phyloP scores from a whole-genome alignment of 2,113 vertebrate species.

The Athene noctua region DNA sequence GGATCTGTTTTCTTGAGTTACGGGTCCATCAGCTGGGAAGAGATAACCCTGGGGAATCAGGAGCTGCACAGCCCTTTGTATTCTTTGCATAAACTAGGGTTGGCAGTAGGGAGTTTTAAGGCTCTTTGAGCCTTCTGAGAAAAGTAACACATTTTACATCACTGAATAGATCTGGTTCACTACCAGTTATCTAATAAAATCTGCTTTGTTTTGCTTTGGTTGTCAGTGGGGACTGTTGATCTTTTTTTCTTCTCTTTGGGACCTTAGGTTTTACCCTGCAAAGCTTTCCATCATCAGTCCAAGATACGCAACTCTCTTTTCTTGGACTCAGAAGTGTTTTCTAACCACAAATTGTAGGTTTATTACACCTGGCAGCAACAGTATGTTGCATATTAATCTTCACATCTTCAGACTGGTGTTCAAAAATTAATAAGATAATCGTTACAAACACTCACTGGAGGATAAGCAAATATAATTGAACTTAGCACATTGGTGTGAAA shows the following conservation, averaged over 20 bases:
- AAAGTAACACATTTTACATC: not conserved
- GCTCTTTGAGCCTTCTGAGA: not conserved
- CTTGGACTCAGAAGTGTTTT: slow-evolving; percentile 10
- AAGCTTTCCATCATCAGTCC: not conserved
- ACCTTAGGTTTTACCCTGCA: not conserved
- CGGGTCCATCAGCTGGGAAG: not conserved
- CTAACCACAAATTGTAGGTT: slow-evolving; percentile 9
- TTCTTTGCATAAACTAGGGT: not conserved
- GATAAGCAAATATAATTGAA: not conserved
- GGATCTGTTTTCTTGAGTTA: slow-evolving; percentile 27
- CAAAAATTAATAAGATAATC: not conserved
- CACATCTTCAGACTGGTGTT: not conserved
- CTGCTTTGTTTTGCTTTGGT: not conserved
- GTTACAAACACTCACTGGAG: not conserved
- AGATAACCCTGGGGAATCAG: slow-evolving; percentile 23
- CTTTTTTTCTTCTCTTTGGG: not conserved
- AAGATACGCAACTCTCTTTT: not conserved
- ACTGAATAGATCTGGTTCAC: not conserved
- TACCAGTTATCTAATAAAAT: not conserved
- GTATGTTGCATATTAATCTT: not conserved
- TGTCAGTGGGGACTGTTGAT: not conserved
- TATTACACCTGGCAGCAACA: not conserved
- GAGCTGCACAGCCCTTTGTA: not conserved
- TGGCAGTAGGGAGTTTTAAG: not conserved
- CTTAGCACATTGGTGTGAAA: not conserved